A percentile compares a stretch with the other conserved stretches of the same genome.
Evolutionary conservation across 2,113 vertebrate genomes (phyloP).

Genomic region (Aviceda subcristata): DNA sequence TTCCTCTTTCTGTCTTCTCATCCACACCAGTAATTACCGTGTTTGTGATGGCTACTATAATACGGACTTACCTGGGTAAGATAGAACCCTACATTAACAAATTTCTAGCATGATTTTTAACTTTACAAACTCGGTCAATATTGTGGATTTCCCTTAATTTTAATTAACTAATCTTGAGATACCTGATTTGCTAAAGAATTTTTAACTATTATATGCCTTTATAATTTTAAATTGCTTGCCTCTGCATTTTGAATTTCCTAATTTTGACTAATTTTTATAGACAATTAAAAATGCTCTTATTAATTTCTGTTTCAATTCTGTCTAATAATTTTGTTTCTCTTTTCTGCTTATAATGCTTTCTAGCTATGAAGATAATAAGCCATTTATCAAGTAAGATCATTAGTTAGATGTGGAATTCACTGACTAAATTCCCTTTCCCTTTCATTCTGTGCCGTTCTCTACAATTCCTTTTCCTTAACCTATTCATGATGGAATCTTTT

Average conservation of each 20-base stretch:
- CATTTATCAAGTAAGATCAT: constrained; percentile 99
- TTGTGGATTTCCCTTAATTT: constrained; percentile 78
- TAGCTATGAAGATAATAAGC: constrained; percentile 99
- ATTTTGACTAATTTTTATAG: constrained; percentile 79
- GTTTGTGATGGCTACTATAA: constrained; percentile 99
- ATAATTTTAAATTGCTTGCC: constrained; percentile 79
- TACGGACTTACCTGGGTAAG: constrained; percentile 99
- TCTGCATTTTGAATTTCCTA: constrained; percentile 80
- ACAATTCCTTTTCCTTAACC: constrained; percentile 73
- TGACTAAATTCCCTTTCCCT: constrained; percentile 74
- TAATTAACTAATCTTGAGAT: constrained; percentile 72
- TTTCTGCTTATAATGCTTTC: constrained; percentile 98
- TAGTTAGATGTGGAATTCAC: constrained; percentile 89
- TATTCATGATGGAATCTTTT: constrained; percentile 76
- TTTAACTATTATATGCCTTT: constrained; percentile 75
- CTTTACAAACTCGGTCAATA: constrained; percentile 76
- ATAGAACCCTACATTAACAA: constrained; percentile 85
- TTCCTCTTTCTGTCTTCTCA: constrained; percentile 85
- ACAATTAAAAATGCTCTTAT: constrained; percentile 85
- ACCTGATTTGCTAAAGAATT: constrained; percentile 75
- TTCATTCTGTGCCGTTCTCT: constrained; percentile 77
- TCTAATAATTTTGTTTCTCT: constrained; percentile 96
- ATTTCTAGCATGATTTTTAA: constrained; percentile 79
- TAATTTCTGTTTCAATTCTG: constrained; percentile 87
- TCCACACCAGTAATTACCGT: constrained; percentile 99